A percentile compares a stretch with the other conserved stretches of the same genome.
phyloP scores from a whole-genome alignment of 1,140 invertebrate species.

The Mylabris phalerata region DNA sequence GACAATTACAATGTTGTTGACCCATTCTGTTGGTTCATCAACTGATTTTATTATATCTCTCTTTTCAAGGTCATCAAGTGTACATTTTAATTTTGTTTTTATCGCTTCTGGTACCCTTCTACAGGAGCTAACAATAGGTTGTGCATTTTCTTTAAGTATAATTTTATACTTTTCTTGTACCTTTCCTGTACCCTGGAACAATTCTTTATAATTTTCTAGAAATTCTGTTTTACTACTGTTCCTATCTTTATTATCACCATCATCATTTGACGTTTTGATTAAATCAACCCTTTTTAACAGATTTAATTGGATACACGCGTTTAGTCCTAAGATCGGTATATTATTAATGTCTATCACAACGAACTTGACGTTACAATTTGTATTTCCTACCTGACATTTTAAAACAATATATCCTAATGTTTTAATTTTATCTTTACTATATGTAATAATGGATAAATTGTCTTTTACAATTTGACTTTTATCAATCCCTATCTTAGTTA shows the following conservation, averaged over 20 bases:
- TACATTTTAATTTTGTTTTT: slow-evolving; percentile 22
- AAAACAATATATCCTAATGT: no score
- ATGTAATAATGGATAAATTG: no score
- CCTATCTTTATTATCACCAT: not conserved
- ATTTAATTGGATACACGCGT: slow-evolving; percentile 3
- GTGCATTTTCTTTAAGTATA: slow-evolving; percentile 1
- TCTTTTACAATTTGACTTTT: no score
- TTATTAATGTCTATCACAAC: not conserved
- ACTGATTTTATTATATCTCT: no score
- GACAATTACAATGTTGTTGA: no score
- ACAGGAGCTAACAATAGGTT: not conserved
- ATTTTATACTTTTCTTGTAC: slow-evolving; percentile 8
- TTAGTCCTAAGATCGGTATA: slow-evolving; percentile 3
- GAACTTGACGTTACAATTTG: no score
- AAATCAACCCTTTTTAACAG: not conserved
- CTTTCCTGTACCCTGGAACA: not conserved
- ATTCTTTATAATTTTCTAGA: not conserved
- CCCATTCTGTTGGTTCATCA: no score
- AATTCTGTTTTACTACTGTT: not conserved
- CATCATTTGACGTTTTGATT: not conserved
- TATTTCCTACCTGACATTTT: no score
- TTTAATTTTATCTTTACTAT: no score
- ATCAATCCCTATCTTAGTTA: no score
- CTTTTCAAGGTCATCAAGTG: no score
- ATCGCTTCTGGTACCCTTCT: not conserved